Conservation (phyloP, 2,888 invertebrate genomes). For the Hirtodrosophila confusa region DNA sequence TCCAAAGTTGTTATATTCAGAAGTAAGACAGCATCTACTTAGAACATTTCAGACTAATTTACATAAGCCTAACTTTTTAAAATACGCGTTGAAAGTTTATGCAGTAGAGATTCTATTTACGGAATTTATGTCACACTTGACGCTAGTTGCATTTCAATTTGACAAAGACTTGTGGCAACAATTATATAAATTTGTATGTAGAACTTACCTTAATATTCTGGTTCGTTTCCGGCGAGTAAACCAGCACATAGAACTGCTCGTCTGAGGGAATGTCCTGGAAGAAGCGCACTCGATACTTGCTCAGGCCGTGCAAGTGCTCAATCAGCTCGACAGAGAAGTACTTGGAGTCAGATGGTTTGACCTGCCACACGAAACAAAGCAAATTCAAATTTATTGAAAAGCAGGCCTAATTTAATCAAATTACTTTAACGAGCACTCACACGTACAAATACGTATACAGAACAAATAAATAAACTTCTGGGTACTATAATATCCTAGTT, state of each 20-base stretch:
- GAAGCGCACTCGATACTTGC: constrained; percentile 82
- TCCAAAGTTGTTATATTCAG: too few species aligned
- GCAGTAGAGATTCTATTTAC: too few species aligned
- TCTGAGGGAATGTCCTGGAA: constrained; percentile 77
- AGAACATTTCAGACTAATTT: too few species aligned
- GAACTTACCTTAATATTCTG: constrained; percentile 83
- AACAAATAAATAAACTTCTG: background rate
- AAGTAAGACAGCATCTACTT: too few species aligned
- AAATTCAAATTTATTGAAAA: background rate
- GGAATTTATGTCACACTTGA: background rate
- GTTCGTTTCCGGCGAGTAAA: constrained; percentile 82
- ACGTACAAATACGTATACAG: background rate
- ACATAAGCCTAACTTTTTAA: too few species aligned
- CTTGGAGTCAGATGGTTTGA: constrained; percentile 82
- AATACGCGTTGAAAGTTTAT: too few species aligned
- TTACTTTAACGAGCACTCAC: constrained; percentile 1
- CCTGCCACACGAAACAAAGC: constrained; percentile 58
- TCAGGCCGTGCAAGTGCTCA: constrained; percentile 80
- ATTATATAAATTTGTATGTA: too few species aligned
- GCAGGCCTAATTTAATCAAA: constrained; percentile 21
- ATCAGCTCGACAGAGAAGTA: constrained; percentile 77
- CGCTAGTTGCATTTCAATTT: constrained; percentile 1
- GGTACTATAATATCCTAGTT: background rate
- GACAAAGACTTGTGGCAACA: too few species aligned
- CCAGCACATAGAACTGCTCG: constrained; percentile 79